A percentile compares a stretch with the other conserved stretches of the same genome.
Evolutionary conservation across 2,113 vertebrate genomes (phyloP).

Genomic region (Theristicus caerulescens): DNA sequence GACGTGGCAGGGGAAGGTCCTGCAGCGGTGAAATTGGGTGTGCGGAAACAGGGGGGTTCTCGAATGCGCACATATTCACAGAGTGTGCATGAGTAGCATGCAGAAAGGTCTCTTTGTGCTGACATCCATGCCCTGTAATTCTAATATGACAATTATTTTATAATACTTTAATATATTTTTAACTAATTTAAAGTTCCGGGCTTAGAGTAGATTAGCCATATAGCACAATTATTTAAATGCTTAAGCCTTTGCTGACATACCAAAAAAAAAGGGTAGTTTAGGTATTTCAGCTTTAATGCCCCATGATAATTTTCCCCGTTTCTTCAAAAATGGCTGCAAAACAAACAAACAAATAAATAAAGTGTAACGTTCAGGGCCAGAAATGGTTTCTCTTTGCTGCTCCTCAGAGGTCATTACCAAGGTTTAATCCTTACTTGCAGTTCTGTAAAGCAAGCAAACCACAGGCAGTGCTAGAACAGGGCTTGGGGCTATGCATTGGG

Average conservation of each 20-base stretch:
- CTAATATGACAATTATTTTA: neutral
- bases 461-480: neutral
- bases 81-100: accelerated
- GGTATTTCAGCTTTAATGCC: neutral
- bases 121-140: neutral
- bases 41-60: neutral
- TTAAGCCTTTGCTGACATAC: neutral
- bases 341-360: neutral
- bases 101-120: neutral
- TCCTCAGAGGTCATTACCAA: neutral
- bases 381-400: neutral
- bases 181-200: neutral
- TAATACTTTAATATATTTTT: constrained; percentile 4
- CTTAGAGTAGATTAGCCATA: neutral
- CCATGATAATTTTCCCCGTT: neutral
- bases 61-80: neutral
- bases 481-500: accelerated
- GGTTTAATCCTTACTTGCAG: neutral
- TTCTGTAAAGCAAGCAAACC: neutral
- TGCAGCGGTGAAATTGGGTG: neutral
- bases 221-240: neutral
- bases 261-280: neutral
- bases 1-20: accelerated
- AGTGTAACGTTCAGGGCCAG: neutral
- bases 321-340: neutral